Conservation (phyloP, 1,140 invertebrate genomes). For the Tyrophagus putrescentiae region DNA sequence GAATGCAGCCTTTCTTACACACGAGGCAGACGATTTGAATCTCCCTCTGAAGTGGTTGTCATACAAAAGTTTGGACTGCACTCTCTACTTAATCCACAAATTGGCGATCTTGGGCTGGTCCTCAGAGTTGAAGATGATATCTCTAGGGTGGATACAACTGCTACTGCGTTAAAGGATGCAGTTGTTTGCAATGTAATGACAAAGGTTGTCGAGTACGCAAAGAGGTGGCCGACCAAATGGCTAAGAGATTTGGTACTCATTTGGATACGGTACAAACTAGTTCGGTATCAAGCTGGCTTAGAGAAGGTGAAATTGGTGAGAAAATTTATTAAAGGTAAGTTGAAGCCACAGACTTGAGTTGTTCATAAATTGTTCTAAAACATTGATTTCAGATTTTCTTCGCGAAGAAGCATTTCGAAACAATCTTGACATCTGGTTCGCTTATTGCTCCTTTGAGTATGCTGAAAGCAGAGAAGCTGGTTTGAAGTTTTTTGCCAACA, state of each 20-base stretch:
- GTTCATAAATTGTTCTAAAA: not conserved
- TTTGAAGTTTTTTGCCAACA: conserved; percentile 32
- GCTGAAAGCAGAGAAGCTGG: conserved; percentile 31
- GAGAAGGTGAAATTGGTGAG: not conserved
- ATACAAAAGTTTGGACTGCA: not conserved
- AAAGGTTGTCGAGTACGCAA: not conserved
- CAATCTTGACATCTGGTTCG: conserved; percentile 34
- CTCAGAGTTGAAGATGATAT: not conserved
- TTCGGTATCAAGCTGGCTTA: not conserved
- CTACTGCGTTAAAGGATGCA: not conserved
- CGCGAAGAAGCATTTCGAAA: conserved; percentile 35
- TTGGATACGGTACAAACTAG: conserved; percentile 11
- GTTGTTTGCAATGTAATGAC: conserved; percentile 2
- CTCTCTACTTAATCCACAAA: no score
- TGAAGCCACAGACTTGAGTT: not conserved
- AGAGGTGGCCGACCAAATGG: not conserved
- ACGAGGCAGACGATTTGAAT: not conserved
- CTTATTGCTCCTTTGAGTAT: conserved; percentile 33
- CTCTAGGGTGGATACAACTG: not conserved
- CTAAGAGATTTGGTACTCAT: conserved; percentile 6
- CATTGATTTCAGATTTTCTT: conserved; percentile 31
- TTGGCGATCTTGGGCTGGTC: no score
- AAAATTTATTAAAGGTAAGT: conserved; percentile 12
- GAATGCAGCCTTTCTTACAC: no score
- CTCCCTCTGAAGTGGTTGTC: conserved; percentile 2